Percentiles rank a stretch among this genome's conserved stretches.
phyloP scores from a whole-genome alignment of 2,888 invertebrate species.

The Ochropleura leucogaster region DNA sequence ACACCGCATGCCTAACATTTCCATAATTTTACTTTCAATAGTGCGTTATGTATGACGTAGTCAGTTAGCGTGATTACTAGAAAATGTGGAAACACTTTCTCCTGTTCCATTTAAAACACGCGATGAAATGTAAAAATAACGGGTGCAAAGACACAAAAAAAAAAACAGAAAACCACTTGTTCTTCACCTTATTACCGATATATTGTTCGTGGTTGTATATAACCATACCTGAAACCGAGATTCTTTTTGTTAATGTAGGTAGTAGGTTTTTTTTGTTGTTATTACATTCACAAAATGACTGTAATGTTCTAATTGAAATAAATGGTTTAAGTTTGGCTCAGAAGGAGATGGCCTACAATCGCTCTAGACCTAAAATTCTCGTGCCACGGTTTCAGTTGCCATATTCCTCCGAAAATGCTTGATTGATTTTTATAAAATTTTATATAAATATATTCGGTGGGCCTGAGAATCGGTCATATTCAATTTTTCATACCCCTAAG shows the following conservation, averaged over 20 bases:
- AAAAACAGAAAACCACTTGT: neutral
- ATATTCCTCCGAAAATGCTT: too few species aligned
- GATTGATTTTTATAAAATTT: too few species aligned
- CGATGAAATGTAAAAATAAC: neutral
- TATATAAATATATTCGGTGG: too few species aligned
- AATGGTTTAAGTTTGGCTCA: too few species aligned
- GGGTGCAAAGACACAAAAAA: neutral
- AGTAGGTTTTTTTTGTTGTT: neutral
- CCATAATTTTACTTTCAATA: neutral
- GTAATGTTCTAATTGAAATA: too few species aligned
- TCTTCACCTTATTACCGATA: neutral
- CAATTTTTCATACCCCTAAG: too few species aligned
- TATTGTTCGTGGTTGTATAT: neutral
- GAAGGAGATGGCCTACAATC: too few species aligned
- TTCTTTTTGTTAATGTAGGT: too few species aligned
- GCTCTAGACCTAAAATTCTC: too few species aligned
- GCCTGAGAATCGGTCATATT: too few species aligned
- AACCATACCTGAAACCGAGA: neutral
- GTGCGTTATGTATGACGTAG: neutral
- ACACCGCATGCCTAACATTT: neutral
- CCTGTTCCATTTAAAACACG: conserved; percentile 3
- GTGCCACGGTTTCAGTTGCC: too few species aligned
- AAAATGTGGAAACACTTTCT: conserved; percentile 35
- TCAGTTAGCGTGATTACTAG: conserved; percentile 6
- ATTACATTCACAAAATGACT: too few species aligned